Evolutionary conservation across 1,140 invertebrate genomes (phyloP).

Genomic region (Pachyrhynchus sulphureomaculatus): DNA sequence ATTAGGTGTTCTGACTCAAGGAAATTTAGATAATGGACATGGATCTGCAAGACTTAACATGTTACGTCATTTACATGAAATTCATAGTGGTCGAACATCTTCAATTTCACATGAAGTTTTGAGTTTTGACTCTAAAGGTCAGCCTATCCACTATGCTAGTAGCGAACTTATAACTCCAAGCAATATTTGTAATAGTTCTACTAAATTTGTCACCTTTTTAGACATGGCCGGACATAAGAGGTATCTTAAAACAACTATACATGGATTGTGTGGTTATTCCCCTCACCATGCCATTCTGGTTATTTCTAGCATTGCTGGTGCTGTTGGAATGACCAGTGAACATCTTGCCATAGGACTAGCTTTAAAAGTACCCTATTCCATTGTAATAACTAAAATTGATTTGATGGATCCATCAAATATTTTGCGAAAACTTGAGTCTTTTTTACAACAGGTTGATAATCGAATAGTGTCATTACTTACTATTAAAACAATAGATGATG

Average conservation of each 20-base stretch:
- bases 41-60: constrained; percentile 93
- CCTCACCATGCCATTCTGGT: constrained; percentile 95
- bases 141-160: constrained; percentile 81
- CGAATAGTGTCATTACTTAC: constrained; percentile 62
- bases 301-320: constrained; percentile 62
- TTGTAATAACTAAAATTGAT: constrained; percentile 90
- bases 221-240: constrained; percentile 96
- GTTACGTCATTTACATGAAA: constrained; percentile 95
- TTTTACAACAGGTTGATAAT: constrained; percentile 60
- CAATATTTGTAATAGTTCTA: constrained; percentile 88
- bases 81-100: constrained; percentile 92
- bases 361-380: constrained; percentile 85
- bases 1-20: constrained; percentile 92
- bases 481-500: constrained; percentile 69
- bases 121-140: constrained; percentile 84
- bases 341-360: constrained; percentile 82
- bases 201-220: constrained; percentile 91
- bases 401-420: constrained; percentile 65
- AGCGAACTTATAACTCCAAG: constrained; percentile 89
- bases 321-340: constrained; percentile 74
- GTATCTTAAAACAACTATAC: constrained; percentile 93
- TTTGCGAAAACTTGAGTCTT: constrained; percentile 62
- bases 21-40: constrained; percentile 92
- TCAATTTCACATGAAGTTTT: constrained; percentile 96
- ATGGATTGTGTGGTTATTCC: constrained; percentile 90